A percentile compares a stretch with the other conserved stretches of the same genome.
Evolutionary conservation across 2,113 vertebrate species (phyloP).

Genomic region (Rana temporaria): DNA sequence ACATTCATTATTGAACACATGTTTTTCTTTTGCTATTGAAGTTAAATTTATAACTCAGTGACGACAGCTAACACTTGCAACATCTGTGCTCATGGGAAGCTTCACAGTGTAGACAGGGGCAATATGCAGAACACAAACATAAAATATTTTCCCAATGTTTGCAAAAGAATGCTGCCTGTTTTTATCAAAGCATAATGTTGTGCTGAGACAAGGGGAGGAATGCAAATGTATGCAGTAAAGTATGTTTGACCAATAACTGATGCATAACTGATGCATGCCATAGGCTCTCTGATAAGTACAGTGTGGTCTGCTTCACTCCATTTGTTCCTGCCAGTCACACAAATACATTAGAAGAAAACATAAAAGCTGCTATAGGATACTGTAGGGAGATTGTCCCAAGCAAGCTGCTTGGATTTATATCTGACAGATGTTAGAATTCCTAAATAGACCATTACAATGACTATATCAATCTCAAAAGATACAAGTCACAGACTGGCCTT

Average conservation of each 20-base stretch:
- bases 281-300: slow-evolving; percentile 37
- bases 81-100: neutral
- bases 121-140: slow-evolving; percentile 1
- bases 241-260: slow-evolving; percentile 3
- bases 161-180: neutral
- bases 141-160: neutral
- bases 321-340: slow-evolving; percentile 62
- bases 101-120: neutral
- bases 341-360: slow-evolving; percentile 41
- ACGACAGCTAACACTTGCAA: neutral
- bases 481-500: no score
- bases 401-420: slow-evolving; percentile 20
- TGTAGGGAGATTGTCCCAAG: neutral
- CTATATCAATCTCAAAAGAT: no score
- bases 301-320: slow-evolving; percentile 54
- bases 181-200: neutral
- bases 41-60: no score
- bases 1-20: no score
- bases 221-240: neutral
- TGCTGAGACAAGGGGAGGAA: neutral
- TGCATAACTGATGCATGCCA: slow-evolving; percentile 7
- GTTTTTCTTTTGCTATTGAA: no score
- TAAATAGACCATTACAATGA: slow-evolving; percentile 39
- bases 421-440: slow-evolving; percentile 47
- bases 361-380: slow-evolving; percentile 54